These are phyloP conservation scores for Xestobium rufovillosum DNA, from an alignment of 2,888 invertebrate species.

Conservation along the genomic window DNA sequence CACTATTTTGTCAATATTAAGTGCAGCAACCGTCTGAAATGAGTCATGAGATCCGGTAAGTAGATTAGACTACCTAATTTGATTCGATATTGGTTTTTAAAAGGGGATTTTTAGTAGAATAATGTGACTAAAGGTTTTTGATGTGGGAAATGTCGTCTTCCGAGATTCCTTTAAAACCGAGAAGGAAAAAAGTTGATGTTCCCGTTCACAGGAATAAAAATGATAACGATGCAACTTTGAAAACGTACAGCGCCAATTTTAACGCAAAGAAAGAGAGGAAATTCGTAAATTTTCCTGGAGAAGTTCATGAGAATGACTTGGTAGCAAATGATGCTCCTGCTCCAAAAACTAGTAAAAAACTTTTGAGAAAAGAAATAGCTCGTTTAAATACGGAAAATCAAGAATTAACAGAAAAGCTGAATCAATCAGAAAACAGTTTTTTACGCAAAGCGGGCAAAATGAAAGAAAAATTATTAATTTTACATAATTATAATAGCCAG, in stretches of 20 bases:
- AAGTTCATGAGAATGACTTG: constrained; percentile 15
- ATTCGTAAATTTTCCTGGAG: constrained; percentile 12
- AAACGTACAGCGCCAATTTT: constrained; percentile 34
- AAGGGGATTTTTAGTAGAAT: too few relatives aligned
- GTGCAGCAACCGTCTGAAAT: too few relatives aligned
- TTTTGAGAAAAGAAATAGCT: constrained; percentile 46
- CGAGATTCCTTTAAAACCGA: constrained; percentile 28
- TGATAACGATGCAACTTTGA: constrained; percentile 17
- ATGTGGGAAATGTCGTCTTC: too few relatives aligned
- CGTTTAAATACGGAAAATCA: constrained; percentile 49
- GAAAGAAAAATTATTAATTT: constrained; percentile 52
- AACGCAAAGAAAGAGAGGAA: constrained; percentile 23
- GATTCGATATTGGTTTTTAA: too few relatives aligned
- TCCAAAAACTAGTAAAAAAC: constrained; percentile 28
- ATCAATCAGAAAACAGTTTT: constrained; percentile 43
- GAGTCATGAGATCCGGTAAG: too few relatives aligned
- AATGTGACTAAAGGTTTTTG: too few relatives aligned
- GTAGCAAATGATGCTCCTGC: constrained; percentile 23
- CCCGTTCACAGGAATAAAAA: constrained; percentile 30
- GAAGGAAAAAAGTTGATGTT: constrained; percentile 32
- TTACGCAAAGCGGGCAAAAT: constrained; percentile 56
- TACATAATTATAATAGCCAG: constrained; percentile 55
- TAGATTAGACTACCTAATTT: too few relatives aligned
- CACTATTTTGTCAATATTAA: too few relatives aligned
- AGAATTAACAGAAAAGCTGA: constrained; percentile 46